Percentiles rank a stretch among this genome's conserved stretches.
Conservation (phyloP, 2,797 vertebrate genomes). For the Microcaecilia unicolor region DNA sequence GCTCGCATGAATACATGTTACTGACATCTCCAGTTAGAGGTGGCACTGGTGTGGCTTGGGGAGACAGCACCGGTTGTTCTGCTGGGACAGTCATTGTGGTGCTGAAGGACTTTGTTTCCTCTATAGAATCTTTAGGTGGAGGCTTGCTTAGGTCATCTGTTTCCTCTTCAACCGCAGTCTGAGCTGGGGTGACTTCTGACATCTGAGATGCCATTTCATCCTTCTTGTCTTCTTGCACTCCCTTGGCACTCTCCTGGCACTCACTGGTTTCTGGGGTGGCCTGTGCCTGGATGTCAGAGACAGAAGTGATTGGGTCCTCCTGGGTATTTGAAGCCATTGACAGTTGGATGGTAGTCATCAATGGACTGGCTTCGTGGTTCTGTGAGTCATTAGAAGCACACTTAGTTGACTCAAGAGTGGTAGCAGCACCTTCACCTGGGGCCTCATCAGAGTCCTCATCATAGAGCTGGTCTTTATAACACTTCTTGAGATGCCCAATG, state of each 20-base stretch:
- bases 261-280: conserved; percentile 8
- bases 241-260: conserved; percentile 13
- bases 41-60: not conserved
- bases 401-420: too few relatives aligned
- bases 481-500: conserved; percentile 46
- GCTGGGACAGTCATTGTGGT: conserved; percentile 15
- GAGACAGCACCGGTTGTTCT: not conserved
- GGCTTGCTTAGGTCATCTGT: not conserved
- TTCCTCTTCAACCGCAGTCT: too few relatives aligned
- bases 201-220: conserved; percentile 1
- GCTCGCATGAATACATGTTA: too few relatives aligned
- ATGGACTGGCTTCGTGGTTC: too few relatives aligned
- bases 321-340: too few relatives aligned
- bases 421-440: conserved; percentile 25
- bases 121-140: not conserved
- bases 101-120: not conserved
- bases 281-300: not conserved
- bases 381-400: too few relatives aligned
- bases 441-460: conserved; percentile 28
- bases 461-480: conserved; percentile 33
- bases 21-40: too few relatives aligned
- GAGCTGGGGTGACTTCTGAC: too few relatives aligned
- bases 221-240: not conserved
- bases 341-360: too few relatives aligned
- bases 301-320: conserved; percentile 5